phyloP scores from a whole-genome alignment of 2,888 invertebrate species.

The Tineola bisselliella region DNA sequence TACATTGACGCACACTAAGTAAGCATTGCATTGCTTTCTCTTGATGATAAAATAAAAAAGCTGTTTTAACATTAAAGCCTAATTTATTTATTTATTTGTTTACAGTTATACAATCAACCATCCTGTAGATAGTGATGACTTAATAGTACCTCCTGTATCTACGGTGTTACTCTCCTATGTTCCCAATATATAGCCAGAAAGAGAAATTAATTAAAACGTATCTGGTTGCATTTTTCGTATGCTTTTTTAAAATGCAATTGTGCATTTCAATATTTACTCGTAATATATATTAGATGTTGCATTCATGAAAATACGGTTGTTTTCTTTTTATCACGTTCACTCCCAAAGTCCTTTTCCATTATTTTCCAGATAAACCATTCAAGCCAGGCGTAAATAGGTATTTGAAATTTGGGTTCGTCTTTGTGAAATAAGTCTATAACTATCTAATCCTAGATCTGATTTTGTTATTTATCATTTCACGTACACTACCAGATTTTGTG shows the following conservation, averaged over 20 bases:
- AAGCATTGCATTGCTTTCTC: too few species aligned
- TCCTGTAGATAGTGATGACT: slow-evolving; percentile 47
- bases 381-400: too few species aligned
- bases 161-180: slow-evolving; percentile 77
- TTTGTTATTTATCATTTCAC: too few species aligned
- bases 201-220: background rate
- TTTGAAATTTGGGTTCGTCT: too few species aligned
- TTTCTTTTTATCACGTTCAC: background rate
- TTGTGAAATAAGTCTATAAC: too few species aligned
- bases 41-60: too few species aligned
- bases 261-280: background rate
- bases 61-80: too few species aligned
- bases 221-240: background rate
- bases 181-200: slow-evolving; percentile 35
- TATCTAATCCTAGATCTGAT: too few species aligned
- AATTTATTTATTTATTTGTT: slow-evolving; percentile 28
- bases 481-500: too few species aligned
- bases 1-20: slow-evolving; percentile 44
- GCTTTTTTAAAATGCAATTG: background rate
- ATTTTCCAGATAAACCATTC: too few species aligned
- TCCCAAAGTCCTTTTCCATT: too few species aligned
- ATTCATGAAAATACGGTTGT: too few species aligned
- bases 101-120: slow-evolving; percentile 63
- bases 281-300: background rate
- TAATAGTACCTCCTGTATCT: slow-evolving; percentile 71